These are phyloP conservation scores for Girardinichthys multiradiatus DNA, from an alignment of 2,113 vertebrate species.

Conservation along the genomic window DNA sequence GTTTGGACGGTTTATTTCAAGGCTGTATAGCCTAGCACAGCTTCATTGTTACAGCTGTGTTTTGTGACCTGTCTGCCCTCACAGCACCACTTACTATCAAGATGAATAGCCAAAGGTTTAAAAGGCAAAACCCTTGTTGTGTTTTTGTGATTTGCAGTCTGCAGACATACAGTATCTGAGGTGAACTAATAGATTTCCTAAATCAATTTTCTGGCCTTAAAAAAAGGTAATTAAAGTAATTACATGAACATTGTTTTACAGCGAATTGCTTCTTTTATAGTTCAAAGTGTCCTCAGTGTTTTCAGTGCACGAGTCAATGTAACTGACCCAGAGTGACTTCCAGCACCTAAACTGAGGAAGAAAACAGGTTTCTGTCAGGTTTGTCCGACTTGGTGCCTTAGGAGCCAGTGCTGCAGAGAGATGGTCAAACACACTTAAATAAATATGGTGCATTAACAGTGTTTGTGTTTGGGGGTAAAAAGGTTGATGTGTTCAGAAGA, in stretches of 20 bases:
- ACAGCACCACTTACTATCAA: background rate
- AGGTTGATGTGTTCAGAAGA: too few relatives aligned
- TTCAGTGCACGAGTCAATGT: background rate
- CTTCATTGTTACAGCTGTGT: background rate
- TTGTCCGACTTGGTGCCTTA: background rate
- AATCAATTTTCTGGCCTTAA: background rate
- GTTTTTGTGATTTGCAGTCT: background rate
- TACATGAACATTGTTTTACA: background rate
- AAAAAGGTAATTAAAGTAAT: constrained; percentile 17
- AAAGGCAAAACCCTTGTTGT: background rate
- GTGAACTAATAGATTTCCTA: background rate
- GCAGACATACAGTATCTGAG: background rate
- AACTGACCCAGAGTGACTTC: background rate
- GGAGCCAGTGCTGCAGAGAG: background rate
- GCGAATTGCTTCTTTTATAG: constrained; percentile 2
- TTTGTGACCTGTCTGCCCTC: background rate
- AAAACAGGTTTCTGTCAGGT: background rate
- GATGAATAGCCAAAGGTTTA: background rate
- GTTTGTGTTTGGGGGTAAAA: background rate
- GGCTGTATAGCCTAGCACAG: background rate
- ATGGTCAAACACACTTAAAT: background rate
- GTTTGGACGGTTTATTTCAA: background rate
- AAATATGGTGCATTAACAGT: background rate
- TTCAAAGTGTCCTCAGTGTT: background rate
- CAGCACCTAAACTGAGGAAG: background rate